phyloP scores from a whole-genome alignment of 2,797 vertebrate genomes.

The Chelon auratus region DNA sequence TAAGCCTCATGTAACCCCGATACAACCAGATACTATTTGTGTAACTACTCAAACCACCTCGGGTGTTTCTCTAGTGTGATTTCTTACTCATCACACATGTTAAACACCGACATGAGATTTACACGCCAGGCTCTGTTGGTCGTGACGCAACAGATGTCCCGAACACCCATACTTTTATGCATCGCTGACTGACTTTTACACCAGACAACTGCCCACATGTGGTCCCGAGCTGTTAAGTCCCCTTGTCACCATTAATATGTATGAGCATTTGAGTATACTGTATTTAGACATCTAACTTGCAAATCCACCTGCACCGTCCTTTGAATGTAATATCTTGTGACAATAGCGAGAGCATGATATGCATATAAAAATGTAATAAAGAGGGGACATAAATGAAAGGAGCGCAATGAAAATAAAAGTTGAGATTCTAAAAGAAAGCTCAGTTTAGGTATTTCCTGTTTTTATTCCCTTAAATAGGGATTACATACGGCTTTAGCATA shows the following conservation, averaged over 20 bases:
- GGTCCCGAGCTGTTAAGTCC: conserved; percentile 13
- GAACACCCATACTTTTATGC: conserved; percentile 11
- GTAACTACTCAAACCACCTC: no score
- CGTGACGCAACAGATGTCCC: not conserved
- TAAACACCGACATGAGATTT: no score
- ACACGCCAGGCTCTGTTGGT: no score
- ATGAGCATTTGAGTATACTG: conserved; percentile 1
- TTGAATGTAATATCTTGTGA: not conserved
- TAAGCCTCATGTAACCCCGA: no score
- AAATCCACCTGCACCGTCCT: not conserved
- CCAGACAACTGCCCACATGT: conserved; percentile 5
- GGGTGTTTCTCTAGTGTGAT: no score
- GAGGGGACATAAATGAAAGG: not conserved
- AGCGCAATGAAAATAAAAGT: not conserved
- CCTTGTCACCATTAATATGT: conserved; percentile 11
- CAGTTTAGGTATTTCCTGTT: not conserved
- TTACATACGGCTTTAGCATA: conserved; percentile 1
- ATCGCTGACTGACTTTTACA: conserved; percentile 22
- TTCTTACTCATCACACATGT: no score
- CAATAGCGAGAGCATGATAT: not conserved
- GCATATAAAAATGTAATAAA: not conserved
- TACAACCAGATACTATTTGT: no score
- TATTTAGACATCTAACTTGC: conserved; percentile 14
- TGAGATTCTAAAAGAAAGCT: not conserved
- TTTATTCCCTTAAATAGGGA: not conserved